Evolutionary conservation across 1,140 invertebrate genomes (phyloP), one percentile per base, ranked within the genome.

Genomic region (Macrocentrus cingulum): DNA sequence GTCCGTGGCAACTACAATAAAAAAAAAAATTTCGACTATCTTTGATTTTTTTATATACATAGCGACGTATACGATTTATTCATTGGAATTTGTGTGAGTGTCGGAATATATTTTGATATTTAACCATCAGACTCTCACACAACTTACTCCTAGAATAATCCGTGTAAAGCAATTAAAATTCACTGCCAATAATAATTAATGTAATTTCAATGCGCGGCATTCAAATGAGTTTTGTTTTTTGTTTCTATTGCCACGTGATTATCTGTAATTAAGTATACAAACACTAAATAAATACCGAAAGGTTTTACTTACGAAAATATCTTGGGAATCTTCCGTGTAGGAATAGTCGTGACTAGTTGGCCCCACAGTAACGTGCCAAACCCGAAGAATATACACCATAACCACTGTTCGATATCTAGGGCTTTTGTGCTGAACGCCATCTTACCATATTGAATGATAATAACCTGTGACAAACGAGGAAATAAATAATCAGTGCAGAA

Each of bases 351-450:
- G 68, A 99, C 89, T 65, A 99, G 80, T 84, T 99, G 97, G 65
- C 94, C 95, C 97, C 97, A 99, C 42, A 99, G 82, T 46, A 99
- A 85, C 34, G 91, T 92, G 66, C 96, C 95, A 65, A 97, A 81
- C 52, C 97, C 97, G 79, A 99, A 96, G 79, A 98, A 93, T 71
- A 99, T 76, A 82, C 97, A 99, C 96, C 96, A 99, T 72, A 98
- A 82, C 97, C 97, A 99, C 81, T 99, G 96, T 67, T 98, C 95
- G 67, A 97, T 70, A 59, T 88, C 85, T 41, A 99, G 84, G 36
- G 88, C 88, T 71, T 87, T 88, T 61, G 96, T 99, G 69, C 91
- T 93, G 84, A 99, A 99, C 67, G 95, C 96, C 84, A 91, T 88
- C 72, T 95, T 94, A 75, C 97, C 97, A 81, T 91, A 97, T 80